Percentiles rank a stretch among this genome's conserved stretches.
phyloP scores from a whole-genome alignment of 2,888 invertebrate genomes.

The Chrysolina oricalcia region DNA sequence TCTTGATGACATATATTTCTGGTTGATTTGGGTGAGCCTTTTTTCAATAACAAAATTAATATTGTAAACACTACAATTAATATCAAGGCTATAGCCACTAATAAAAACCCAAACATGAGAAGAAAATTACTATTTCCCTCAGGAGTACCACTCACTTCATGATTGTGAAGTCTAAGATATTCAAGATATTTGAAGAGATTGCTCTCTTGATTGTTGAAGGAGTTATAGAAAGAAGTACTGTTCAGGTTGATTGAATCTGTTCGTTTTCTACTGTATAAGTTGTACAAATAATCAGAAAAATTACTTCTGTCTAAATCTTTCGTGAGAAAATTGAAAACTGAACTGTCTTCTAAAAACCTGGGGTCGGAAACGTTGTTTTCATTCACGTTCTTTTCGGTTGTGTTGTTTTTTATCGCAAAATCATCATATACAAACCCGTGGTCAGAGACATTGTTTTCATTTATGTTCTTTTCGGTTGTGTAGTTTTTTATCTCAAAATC shows the following conservation, averaged over 20 bases:
- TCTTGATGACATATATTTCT: slow-evolving; percentile 2
- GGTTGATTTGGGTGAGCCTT: not conserved
- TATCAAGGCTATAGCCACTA: not conserved
- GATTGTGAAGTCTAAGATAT: not conserved
- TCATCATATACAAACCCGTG: no score
- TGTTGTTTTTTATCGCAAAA: no score
- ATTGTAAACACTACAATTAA: not conserved
- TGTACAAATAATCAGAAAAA: not conserved
- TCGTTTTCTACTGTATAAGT: not conserved
- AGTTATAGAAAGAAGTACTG: not conserved
- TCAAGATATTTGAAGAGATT: slow-evolving; percentile 9
- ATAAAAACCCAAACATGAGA: not conserved
- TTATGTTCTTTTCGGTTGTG: no score
- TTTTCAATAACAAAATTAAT: not conserved
- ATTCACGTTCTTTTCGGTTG: not conserved
- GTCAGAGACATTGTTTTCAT: no score
- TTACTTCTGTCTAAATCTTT: slow-evolving; percentile 1
- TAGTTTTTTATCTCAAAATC: no score
- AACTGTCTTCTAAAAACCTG: not conserved
- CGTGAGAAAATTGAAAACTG: not conserved
- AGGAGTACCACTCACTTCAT: not conserved
- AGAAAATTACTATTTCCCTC: not conserved
- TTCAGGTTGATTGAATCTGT: not conserved
- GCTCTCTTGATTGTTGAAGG: not conserved
- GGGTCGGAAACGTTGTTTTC: no score